Percentiles rank a stretch among this genome's conserved stretches.
phyloP scores from a whole-genome alignment of 1,140 invertebrate genomes.

The Diplogasteroides magnus region DNA sequence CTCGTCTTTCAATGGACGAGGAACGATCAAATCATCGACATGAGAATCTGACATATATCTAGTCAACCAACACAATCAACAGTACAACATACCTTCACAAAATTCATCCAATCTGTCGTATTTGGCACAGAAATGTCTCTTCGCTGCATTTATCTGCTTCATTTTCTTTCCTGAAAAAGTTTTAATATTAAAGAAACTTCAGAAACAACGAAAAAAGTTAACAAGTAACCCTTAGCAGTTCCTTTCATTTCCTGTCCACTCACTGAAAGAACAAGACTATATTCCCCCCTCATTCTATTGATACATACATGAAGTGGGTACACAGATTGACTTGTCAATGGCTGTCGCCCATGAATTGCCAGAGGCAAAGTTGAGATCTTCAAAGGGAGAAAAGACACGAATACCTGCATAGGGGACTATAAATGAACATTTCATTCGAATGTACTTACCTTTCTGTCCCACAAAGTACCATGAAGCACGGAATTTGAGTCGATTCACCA shows the following conservation, averaged over 20 bases:
- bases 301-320: constrained; percentile 2
- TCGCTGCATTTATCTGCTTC: constrained; percentile 17
- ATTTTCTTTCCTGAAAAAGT: no score
- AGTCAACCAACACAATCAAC: background rate
- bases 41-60: constrained; percentile 8
- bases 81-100: constrained; percentile 14
- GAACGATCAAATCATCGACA: constrained; percentile 23
- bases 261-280: no score
- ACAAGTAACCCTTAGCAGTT: no score
- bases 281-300: background rate
- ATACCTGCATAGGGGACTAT: constrained; percentile 52
- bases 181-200: no score
- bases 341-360: constrained; percentile 33
- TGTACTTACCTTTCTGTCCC: constrained; percentile 60
- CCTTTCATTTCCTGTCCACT: no score
- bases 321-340: constrained; percentile 22
- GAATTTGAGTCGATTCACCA: constrained; percentile 63
- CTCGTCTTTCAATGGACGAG: constrained; percentile 19
- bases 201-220: no score
- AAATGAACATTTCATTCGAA: no score
- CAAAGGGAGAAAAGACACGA: constrained; percentile 60
- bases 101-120: constrained; percentile 31
- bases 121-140: constrained; percentile 33
- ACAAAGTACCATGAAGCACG: constrained; percentile 64
- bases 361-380: constrained; percentile 51